phyloP scores from a whole-genome alignment of 2,888 invertebrate species.

The Encarsia formosa region DNA sequence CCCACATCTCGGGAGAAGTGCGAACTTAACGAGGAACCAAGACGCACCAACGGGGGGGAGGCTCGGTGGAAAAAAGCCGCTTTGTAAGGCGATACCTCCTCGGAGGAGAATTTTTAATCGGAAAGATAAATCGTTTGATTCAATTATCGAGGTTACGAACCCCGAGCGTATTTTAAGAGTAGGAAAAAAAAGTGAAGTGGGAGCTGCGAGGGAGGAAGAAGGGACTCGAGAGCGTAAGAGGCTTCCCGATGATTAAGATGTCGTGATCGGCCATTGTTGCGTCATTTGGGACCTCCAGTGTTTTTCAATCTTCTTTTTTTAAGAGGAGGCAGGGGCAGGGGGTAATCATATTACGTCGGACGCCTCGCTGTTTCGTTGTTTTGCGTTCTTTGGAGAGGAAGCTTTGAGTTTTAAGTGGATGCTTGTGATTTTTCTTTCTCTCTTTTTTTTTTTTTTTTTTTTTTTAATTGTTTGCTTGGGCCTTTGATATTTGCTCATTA shows the following conservation, averaged over 20 bases:
- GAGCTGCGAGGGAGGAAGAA: slow-evolving; percentile 40
- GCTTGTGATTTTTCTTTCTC: too few species aligned
- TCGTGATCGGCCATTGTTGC: slow-evolving; percentile 20
- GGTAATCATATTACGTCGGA: too few species aligned
- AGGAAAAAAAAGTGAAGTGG: slow-evolving; percentile 35
- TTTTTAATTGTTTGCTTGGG: too few species aligned
- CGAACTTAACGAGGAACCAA: slow-evolving; percentile 16
- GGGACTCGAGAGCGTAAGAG: slow-evolving; percentile 37
- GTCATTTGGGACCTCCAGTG: too few species aligned
- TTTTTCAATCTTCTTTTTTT: too few species aligned
- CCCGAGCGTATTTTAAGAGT: slow-evolving; percentile 8
- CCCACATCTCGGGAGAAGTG: slow-evolving; percentile 8
- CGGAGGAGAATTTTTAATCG: slow-evolving; percentile 49
- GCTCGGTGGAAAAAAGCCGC: slow-evolving; percentile 38
- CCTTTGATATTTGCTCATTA: too few species aligned
- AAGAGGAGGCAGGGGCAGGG: too few species aligned
- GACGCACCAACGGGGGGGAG: background rate
- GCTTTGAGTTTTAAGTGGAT: too few species aligned
- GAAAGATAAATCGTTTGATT: slow-evolving; percentile 51
- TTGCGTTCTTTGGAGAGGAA: too few species aligned
- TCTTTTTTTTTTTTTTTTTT: too few species aligned
- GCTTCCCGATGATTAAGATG: slow-evolving; percentile 41
- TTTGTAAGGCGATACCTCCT: slow-evolving; percentile 47
- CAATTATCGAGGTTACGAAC: slow-evolving; percentile 42
- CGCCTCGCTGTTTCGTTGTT: too few species aligned